Conservation (phyloP, 2,888 invertebrate species). For the Scaptomyza flava region DNA sequence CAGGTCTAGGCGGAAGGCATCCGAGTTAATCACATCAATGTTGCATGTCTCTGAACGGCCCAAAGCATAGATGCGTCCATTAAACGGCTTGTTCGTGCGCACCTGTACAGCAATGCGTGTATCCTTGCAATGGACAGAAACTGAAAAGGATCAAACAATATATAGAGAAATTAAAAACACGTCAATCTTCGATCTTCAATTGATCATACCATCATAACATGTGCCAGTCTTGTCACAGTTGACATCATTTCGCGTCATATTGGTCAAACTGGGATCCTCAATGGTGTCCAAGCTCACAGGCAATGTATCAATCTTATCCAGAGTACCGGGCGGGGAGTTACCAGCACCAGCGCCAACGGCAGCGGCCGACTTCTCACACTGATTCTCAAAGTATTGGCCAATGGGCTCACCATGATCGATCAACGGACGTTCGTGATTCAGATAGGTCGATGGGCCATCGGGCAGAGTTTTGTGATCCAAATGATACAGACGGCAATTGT, state of each 20-base stretch:
- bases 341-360: slow-evolving; percentile 37
- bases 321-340: slow-evolving; percentile 78
- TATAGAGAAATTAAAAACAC: too few relatives aligned
- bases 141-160: slow-evolving; percentile 85
- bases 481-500: slow-evolving; percentile 96
- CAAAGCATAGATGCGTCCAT: slow-evolving; percentile 96
- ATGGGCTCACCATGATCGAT: slow-evolving; percentile 96
- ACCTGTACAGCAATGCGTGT: slow-evolving; percentile 97
- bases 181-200: too few relatives aligned
- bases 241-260: slow-evolving; percentile 90
- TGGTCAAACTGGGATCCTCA: slow-evolving; percentile 90
- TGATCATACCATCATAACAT: slow-evolving; percentile 91
- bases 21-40: slow-evolving; percentile 96
- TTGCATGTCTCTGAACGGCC: slow-evolving; percentile 98
- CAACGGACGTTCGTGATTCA: slow-evolving; percentile 94
- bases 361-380: slow-evolving; percentile 89
- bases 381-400: slow-evolving; percentile 95
- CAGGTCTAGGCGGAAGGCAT: slow-evolving; percentile 95
- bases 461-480: slow-evolving; percentile 96
- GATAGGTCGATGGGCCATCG: slow-evolving; percentile 95
- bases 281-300: slow-evolving; percentile 92
- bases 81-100: slow-evolving; percentile 96
- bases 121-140: slow-evolving; percentile 97
- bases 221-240: slow-evolving; percentile 98
- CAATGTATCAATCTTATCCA: slow-evolving; percentile 86